Percentiles rank a stretch among this genome's conserved stretches.
Evolutionary conservation across 2,113 vertebrate genomes (phyloP).

Genomic region (Hippocampus comes): DNA sequence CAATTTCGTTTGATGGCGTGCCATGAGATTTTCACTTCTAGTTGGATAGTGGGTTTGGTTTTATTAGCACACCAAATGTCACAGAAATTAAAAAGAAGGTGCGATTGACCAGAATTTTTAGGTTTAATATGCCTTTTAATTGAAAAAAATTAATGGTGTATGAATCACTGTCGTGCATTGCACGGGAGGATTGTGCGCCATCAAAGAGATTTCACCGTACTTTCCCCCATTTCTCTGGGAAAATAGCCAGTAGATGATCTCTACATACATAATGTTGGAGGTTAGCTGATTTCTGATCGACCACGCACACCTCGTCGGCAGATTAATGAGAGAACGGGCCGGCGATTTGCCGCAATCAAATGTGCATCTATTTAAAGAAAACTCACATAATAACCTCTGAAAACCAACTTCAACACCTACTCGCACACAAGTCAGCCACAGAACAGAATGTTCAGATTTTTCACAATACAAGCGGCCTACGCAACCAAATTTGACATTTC

Average conservation of each 20-base stretch:
- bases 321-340: constrained; percentile 10
- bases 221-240: background rate
- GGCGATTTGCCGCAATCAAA: background rate
- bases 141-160: background rate
- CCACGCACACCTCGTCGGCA: constrained; percentile 2
- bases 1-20: background rate
- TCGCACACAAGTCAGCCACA: constrained; percentile 18
- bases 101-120: background rate
- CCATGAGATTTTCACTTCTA: background rate
- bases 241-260: background rate
- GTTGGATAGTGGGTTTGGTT: background rate
- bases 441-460: constrained; percentile 33
- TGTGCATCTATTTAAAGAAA: constrained; percentile 5
- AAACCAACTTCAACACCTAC: constrained; percentile 20
- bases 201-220: background rate
- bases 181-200: background rate
- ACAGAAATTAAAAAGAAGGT: background rate
- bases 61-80: background rate
- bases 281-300: constrained; percentile 1
- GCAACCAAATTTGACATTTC: constrained; percentile 50
- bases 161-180: background rate
- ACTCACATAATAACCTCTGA: background rate
- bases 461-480: constrained; percentile 38
- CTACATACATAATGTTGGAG: background rate
- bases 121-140: background rate